Base-by-base conservation (phyloP, 1,140 invertebrate species). In the Ectropis grisescens region DNA sequence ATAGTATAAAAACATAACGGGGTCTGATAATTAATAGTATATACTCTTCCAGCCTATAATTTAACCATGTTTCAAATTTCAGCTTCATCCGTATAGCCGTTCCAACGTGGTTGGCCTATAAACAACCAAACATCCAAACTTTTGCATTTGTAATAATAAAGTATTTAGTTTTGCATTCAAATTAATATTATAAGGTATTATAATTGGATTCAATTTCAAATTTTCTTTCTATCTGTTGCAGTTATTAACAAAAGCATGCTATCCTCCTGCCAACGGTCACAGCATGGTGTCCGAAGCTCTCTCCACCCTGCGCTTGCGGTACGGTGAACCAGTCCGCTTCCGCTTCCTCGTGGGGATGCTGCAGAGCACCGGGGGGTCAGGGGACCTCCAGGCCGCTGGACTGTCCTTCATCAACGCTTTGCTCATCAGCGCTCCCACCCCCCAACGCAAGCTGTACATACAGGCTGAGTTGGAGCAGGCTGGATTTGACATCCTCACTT, bases 301-400 rank as follows among this genome's bases (percentile, higher is more conserved):
- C 35, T 94, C 94, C 0, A 95, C 94, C 0, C 82, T 97, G 24
- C 86, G 95, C 9, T 80, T 98, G 0, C 85, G 94, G 16, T 95
- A 94, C 60, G 95, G 94, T 11, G 95, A 98, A 65, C 93, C 94
- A 0, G 94, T 96, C 2, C 85, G 95, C 49, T 97, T 97, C 75
- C 87, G 95, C 33, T 91, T 97, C 58, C 85, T 97, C 0, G 90
- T 95, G 5, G 94, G 94, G 1, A 95, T 96, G 80, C 84, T 97
- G 13, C 89, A 90, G 43, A 90, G 91, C 47, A 85, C 88, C 0
- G 90, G 90, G 0, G 85, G 85, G 0, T 82, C 84, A 2, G 86
- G 87, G 0, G 91, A 93, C 25, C 85, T 95, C 1, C 85, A 96
- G 58, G 86, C 90, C n/a, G 88, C 90, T 2, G 94, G 93, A 4